These are phyloP conservation scores for Setophaga petechia DNA, from an alignment of 2,113 vertebrate species.

Conservation along the genomic window DNA sequence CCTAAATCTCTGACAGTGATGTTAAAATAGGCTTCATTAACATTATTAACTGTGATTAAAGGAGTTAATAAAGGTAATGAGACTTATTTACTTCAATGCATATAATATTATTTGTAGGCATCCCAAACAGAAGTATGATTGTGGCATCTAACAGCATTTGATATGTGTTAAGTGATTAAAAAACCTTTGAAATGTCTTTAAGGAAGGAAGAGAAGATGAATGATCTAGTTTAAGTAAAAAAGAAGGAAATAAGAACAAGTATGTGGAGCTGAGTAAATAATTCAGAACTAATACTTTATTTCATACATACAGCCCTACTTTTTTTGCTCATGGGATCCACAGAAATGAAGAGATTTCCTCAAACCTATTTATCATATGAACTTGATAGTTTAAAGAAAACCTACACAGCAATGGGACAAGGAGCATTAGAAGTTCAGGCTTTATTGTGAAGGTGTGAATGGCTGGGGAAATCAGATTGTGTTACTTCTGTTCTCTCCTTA, in stretches of 20 bases:
- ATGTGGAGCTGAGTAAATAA: constrained; percentile 38
- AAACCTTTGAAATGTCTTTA: constrained; percentile 34
- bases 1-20: background rate
- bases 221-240: constrained; percentile 27
- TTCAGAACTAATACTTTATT: constrained; percentile 40
- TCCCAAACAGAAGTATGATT: background rate
- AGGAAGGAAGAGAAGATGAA: constrained; percentile 36
- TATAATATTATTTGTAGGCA: background rate
- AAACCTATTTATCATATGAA: background rate
- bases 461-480: background rate
- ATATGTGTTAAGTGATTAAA: constrained; percentile 31
- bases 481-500: background rate
- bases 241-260: constrained; percentile 42
- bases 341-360: constrained; percentile 21
- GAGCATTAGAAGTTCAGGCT: background rate
- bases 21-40: constrained; percentile 8
- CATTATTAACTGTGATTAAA: constrained; percentile 32
- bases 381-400: background rate
- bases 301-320: background rate
- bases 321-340: background rate
- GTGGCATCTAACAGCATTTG: constrained; percentile 8
- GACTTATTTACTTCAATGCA: constrained; percentile 47
- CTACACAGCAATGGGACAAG: background rate
- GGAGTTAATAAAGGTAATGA: constrained; percentile 50
- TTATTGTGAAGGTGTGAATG: background rate